phyloP scores from a whole-genome alignment of 2,888 invertebrate genomes.

The Microplitis manilae region DNA sequence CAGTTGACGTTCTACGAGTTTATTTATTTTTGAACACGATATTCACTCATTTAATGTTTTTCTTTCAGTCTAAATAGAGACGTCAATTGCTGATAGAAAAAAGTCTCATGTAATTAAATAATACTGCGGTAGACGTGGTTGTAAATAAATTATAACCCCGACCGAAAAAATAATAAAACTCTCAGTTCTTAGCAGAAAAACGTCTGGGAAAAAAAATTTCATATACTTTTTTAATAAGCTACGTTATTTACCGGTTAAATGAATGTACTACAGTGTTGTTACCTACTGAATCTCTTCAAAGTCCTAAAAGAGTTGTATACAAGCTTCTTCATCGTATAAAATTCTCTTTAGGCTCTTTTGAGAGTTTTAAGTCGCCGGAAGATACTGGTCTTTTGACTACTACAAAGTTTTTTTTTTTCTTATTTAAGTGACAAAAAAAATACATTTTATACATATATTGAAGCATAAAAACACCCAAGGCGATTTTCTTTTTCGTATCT shows the following conservation, averaged over 20 bases:
- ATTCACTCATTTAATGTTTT: too few relatives aligned
- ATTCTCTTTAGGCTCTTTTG: slow-evolving; percentile 12
- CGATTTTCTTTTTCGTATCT: background rate
- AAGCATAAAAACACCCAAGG: slow-evolving; percentile 5
- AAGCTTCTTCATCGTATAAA: slow-evolving; percentile 7
- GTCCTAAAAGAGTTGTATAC: slow-evolving; percentile 3
- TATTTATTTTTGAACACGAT: background rate
- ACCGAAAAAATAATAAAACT: background rate
- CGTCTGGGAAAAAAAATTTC: slow-evolving; percentile 9
- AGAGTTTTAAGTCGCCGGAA: slow-evolving; percentile 2
- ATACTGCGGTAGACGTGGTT: too few relatives aligned
- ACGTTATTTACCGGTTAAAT: background rate
- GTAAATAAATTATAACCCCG: background rate
- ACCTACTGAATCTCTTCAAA: background rate
- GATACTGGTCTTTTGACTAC: slow-evolving; percentile 8
- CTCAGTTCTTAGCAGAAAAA: background rate
- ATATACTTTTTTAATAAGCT: slow-evolving; percentile 15
- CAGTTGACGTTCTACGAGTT: background rate
- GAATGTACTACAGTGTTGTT: background rate
- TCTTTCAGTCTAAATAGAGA: too few relatives aligned
- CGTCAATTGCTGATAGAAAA: too few relatives aligned
- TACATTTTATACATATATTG: background rate
- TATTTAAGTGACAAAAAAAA: slow-evolving; percentile 4
- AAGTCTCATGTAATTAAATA: too few relatives aligned
- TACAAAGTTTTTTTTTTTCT: background rate